Evolutionary conservation across 2,888 invertebrate species (phyloP).

Genomic region (Volucella zonaria): DNA sequence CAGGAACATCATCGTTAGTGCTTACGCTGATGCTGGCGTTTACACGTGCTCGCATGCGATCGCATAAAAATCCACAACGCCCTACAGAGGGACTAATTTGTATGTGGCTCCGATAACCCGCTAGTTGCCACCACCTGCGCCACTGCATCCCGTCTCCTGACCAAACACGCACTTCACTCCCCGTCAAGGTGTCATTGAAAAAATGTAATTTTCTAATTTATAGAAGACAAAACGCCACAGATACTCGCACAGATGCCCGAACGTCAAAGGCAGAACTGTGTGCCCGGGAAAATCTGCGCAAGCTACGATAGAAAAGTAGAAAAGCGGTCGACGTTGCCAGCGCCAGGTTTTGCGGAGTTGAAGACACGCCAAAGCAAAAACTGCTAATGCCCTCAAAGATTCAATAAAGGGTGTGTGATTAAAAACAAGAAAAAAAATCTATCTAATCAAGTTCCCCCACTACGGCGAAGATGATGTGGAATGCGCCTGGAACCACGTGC

Average conservation of each 20-base stretch:
- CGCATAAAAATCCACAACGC: constrained; percentile 26
- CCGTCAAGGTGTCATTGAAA: constrained; percentile 43
- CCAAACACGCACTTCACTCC: constrained; percentile 1
- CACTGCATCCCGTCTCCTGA: not conserved
- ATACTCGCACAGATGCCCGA: not conserved
- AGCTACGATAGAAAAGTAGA: constrained; percentile 15
- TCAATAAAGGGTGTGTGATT: constrained; percentile 82
- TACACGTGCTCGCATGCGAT: constrained; percentile 25
- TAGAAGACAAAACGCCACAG: constrained; percentile 8
- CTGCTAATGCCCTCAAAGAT: constrained; percentile 67
- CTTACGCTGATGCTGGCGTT: constrained; percentile 1
- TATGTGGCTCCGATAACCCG: constrained; percentile 27
- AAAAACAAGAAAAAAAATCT: constrained; percentile 82
- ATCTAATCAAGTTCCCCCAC: constrained; percentile 81
- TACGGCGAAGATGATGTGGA: constrained; percentile 46
- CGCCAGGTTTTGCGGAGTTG: constrained; percentile 43
- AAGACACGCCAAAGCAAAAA: constrained; percentile 65
- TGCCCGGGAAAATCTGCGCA: constrained; percentile 59
- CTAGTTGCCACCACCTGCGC: not conserved
- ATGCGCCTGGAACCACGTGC: constrained; percentile 58
- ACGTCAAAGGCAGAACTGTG: constrained; percentile 44
- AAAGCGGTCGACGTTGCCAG: constrained; percentile 38
- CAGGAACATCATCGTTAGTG: constrained; percentile 24
- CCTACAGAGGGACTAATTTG: constrained; percentile 26
- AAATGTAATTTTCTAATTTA: constrained; percentile 60